These are phyloP conservation scores for Aphodius granarius DNA, from an alignment of 2,888 invertebrate species.

Conservation along the genomic window DNA sequence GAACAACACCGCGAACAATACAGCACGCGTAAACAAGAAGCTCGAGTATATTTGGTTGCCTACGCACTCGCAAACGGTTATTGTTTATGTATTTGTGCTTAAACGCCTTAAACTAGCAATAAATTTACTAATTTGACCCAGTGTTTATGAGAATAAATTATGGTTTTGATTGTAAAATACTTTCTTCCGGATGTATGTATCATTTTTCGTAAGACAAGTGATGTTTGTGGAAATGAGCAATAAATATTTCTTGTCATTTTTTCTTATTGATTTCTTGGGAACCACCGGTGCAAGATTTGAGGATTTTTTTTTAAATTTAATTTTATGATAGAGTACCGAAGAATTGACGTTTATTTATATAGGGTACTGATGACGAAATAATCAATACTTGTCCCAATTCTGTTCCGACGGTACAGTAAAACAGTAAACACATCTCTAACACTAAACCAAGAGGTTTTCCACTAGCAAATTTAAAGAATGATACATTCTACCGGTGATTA, in stretches of 20 bases:
- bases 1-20: no score
- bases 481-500: neutral
- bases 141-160: neutral
- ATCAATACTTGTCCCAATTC: conserved; percentile 11
- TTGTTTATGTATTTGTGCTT: neutral
- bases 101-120: neutral
- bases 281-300: no score
- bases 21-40: no score
- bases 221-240: neutral
- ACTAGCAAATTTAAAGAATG: neutral
- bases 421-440: neutral
- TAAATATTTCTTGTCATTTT: neutral
- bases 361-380: neutral
- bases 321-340: neutral
- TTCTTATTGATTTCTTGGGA: neutral
- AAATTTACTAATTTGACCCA: neutral
- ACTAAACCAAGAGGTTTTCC: neutral
- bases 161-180: neutral
- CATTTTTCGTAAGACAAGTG: neutral
- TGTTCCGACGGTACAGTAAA: neutral
- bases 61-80: neutral
- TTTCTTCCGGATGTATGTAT: neutral
- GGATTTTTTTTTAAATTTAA: no score
- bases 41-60: conserved; percentile 10
- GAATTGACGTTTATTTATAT: neutral